Conservation (phyloP, 2,888 invertebrate genomes). For the Bombyx huttoni region DNA sequence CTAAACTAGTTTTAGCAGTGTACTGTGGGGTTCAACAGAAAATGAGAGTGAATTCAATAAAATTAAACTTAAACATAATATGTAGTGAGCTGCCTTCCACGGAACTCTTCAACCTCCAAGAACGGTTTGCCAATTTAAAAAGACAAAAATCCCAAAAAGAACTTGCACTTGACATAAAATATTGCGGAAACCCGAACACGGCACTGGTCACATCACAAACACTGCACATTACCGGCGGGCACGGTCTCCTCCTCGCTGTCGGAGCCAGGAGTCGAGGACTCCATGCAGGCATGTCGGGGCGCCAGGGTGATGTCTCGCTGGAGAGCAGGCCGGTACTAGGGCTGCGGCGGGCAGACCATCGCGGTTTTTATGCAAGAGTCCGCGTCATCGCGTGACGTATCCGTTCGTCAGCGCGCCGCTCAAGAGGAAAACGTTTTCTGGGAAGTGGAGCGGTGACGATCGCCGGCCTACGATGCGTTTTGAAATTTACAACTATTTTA, state of each 20-base stretch:
- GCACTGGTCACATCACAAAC: not conserved
- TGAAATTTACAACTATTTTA: not conserved
- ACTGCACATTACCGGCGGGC: slow-evolving; percentile 52
- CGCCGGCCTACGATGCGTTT: not conserved
- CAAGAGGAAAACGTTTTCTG: slow-evolving; percentile 66
- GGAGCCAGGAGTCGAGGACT: slow-evolving; percentile 24
- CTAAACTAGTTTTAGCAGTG: too few species aligned
- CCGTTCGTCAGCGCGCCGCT: slow-evolving; percentile 43
- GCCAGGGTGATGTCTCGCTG: slow-evolving; percentile 36
- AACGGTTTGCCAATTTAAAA: not conserved
- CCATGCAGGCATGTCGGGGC: slow-evolving; percentile 64
- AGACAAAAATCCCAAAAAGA: not conserved
- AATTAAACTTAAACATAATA: too few species aligned
- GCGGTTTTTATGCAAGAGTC: slow-evolving; percentile 40
- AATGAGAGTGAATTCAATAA: too few species aligned
- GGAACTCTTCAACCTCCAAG: not conserved
- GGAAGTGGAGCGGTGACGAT: slow-evolving; percentile 34
- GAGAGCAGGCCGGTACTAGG: slow-evolving; percentile 33
- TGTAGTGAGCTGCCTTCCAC: not conserved
- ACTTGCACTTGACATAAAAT: not conserved
- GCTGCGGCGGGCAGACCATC: slow-evolving; percentile 33
- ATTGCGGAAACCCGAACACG: not conserved
- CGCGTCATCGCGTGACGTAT: slow-evolving; percentile 58
- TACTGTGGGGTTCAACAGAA: too few species aligned
- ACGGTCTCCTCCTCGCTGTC: slow-evolving; percentile 56